Percentiles rank a stretch among this genome's conserved stretches.
Evolutionary conservation across 92 coral and sea anemone species (phyloP).

Genomic region (Paramuricea clavata): DNA sequence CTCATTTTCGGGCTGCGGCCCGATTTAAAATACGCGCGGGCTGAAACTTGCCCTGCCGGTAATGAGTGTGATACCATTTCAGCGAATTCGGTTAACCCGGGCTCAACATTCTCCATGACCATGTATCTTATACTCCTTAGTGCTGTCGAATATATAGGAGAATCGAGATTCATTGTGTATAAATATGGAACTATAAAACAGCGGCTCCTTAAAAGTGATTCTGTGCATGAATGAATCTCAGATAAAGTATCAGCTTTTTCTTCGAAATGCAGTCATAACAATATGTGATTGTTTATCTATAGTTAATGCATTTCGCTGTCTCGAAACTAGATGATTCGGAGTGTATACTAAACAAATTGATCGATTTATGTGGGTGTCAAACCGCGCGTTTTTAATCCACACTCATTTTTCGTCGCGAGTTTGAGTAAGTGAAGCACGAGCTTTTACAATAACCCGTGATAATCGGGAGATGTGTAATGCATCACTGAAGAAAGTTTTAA

Average conservation of each 20-base stretch:
- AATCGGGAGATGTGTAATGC: no score
- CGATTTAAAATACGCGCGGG: no score
- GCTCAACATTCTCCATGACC: no score
- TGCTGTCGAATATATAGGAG: no score
- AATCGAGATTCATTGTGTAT: not conserved
- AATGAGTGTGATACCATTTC: no score
- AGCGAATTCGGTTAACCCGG: no score
- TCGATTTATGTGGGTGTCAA: constrained; percentile 17
- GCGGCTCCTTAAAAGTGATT: constrained; percentile 20
- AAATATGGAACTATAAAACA: not conserved
- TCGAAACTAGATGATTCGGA: not conserved
- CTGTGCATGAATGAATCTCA: not conserved
- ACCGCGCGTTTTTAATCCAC: not conserved
- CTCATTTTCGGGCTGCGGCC: no score
- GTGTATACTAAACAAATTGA: constrained; percentile 20
- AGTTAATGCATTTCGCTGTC: not conserved
- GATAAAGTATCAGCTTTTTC: constrained; percentile 32
- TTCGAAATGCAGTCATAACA: constrained; percentile 32
- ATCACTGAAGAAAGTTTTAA: no score
- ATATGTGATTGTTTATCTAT: constrained; percentile 37
- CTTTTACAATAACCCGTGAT: no score
- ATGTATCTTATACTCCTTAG: no score
- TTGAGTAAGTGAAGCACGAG: not conserved
- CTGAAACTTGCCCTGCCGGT: no score
- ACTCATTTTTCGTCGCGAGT: not conserved